A percentile compares a stretch with the other conserved stretches of the same genome.
Conservation (phyloP, 1,140 invertebrate species). For the Scaptomyza graminum region DNA sequence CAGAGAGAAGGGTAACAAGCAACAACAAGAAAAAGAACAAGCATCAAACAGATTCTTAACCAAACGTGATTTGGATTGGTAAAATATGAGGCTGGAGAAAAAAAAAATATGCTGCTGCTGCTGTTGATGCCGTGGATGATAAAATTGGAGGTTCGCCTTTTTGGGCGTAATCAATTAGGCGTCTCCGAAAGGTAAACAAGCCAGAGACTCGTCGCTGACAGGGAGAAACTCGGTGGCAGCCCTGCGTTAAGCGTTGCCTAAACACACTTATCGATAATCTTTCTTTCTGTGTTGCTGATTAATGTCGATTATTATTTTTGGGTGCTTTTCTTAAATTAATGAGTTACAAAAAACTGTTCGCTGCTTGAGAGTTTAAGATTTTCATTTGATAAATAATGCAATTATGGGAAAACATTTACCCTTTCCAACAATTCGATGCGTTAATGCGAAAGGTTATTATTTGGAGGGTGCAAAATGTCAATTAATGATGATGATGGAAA, state of each 20-base stretch:
- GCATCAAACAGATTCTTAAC: slow-evolving; percentile 9
- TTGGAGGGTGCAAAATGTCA: slow-evolving; percentile 19
- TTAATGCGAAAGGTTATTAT: slow-evolving; percentile 39
- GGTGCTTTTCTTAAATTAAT: slow-evolving; percentile 43
- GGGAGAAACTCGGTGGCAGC: slow-evolving; percentile 10
- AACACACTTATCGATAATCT: slow-evolving; percentile 73
- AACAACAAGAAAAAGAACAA: neutral
- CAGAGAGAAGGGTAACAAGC: slow-evolving; percentile 21
- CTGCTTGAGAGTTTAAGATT: slow-evolving; percentile 36
- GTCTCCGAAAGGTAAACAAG: slow-evolving; percentile 64
- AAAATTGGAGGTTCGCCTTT: slow-evolving; percentile 33
- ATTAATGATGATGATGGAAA: slow-evolving; percentile 41
- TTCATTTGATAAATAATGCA: slow-evolving; percentile 74
- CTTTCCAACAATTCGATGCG: slow-evolving; percentile 21
- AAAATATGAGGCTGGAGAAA: neutral
- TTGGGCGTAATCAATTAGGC: slow-evolving; percentile 75
- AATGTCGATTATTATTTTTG: slow-evolving; percentile 72
- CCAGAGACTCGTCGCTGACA: slow-evolving; percentile 48
- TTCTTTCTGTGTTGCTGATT: slow-evolving; percentile 58
- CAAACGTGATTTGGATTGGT: slow-evolving; percentile 26
- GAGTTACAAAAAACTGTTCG: slow-evolving; percentile 10
- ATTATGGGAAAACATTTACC: slow-evolving; percentile 52
- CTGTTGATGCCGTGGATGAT: slow-evolving; percentile 29
- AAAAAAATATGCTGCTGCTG: neutral
- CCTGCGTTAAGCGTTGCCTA: slow-evolving; percentile 27